A percentile compares a stretch with the other conserved stretches of the same genome.
phyloP scores from a whole-genome alignment of 2,888 invertebrate genomes.

The Eristalinus sepulchralis region DNA sequence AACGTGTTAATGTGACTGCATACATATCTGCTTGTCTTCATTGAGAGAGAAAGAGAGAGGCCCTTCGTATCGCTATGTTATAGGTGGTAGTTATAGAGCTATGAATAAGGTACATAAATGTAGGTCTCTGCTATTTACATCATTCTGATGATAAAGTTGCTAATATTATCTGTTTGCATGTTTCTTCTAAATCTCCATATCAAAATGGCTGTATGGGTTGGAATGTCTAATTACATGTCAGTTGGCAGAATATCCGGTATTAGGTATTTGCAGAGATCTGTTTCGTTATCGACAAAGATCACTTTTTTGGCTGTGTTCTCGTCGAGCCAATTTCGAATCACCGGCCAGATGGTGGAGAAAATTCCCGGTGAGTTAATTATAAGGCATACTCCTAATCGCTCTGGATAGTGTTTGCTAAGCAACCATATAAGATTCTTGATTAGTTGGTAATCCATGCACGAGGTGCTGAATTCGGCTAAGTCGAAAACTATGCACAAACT shows the following conservation, averaged over 20 bases:
- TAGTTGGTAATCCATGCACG: constrained; percentile 91
- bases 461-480: constrained; percentile 86
- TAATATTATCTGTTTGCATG: constrained; percentile 15
- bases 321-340: constrained; percentile 89
- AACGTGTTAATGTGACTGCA: constrained; percentile 27
- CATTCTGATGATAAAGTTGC: constrained; percentile 46
- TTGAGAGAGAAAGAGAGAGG: background rate
- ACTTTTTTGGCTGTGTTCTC: constrained; percentile 90
- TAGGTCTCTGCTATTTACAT: constrained; percentile 63
- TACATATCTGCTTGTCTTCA: background rate
- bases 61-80: constrained; percentile 30
- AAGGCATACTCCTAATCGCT: constrained; percentile 88
- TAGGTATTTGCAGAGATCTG: constrained; percentile 87
- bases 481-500: constrained; percentile 91
- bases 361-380: constrained; percentile 88
- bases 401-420: constrained; percentile 89
- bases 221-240: constrained; percentile 82
- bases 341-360: constrained; percentile 89
- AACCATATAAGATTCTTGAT: constrained; percentile 90
- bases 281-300: constrained; percentile 86
- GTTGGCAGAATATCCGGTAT: constrained; percentile 90
- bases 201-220: background rate
- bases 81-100: constrained; percentile 50
- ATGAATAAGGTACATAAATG: constrained; percentile 63
- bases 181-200: background rate